Percentiles rank a stretch among this genome's conserved stretches.
These are phyloP conservation scores for Drosophila littoralis DNA, from an alignment of 1,140 invertebrate species.

Conservation along the genomic window DNA sequence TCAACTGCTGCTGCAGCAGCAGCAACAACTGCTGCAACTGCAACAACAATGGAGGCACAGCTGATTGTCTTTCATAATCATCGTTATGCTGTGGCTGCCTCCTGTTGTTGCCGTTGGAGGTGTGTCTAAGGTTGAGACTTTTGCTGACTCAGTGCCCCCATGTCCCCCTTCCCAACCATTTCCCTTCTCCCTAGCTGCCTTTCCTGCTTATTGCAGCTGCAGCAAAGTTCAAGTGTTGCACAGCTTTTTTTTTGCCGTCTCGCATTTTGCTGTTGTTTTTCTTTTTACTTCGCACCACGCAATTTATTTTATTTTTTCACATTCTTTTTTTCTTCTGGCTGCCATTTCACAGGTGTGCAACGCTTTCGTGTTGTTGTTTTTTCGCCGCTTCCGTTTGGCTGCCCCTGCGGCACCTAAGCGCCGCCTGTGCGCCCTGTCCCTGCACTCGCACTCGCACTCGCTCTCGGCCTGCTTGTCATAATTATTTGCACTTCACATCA, in stretches of 20 bases:
- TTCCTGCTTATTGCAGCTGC: slow-evolving; percentile 61
- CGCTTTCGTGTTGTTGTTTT: slow-evolving; percentile 57
- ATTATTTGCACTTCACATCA: slow-evolving; percentile 78
- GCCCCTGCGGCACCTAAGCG: background rate
- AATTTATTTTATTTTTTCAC: slow-evolving; percentile 29
- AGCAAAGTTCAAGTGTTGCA: slow-evolving; percentile 77
- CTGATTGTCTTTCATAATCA: slow-evolving; percentile 81
- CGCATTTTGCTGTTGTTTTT: slow-evolving; percentile 35
- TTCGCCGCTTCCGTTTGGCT: slow-evolving; percentile 65
- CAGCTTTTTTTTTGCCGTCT: slow-evolving; percentile 16
- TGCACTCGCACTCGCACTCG: slow-evolving; percentile 4
- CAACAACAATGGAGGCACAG: slow-evolving; percentile 54
- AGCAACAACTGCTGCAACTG: slow-evolving; percentile 34
- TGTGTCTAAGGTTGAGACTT: slow-evolving; percentile 41
- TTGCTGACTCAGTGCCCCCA: slow-evolving; percentile 42
- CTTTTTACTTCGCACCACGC: slow-evolving; percentile 51
- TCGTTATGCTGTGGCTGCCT: slow-evolving; percentile 41
- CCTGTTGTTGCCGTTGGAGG: slow-evolving; percentile 13
- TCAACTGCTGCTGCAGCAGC: slow-evolving; percentile 47
- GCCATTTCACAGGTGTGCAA: slow-evolving; percentile 67
- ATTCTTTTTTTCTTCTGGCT: background rate
- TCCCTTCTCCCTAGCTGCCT: background rate
- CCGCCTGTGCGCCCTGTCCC: slow-evolving; percentile 3
- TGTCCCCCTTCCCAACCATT: background rate
- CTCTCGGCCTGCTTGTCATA: slow-evolving; percentile 60